A percentile compares a stretch with the other conserved stretches of the same genome.
Conservation (phyloP, 23 tunicate genomes). For the Halocynthia roretzi region DNA sequence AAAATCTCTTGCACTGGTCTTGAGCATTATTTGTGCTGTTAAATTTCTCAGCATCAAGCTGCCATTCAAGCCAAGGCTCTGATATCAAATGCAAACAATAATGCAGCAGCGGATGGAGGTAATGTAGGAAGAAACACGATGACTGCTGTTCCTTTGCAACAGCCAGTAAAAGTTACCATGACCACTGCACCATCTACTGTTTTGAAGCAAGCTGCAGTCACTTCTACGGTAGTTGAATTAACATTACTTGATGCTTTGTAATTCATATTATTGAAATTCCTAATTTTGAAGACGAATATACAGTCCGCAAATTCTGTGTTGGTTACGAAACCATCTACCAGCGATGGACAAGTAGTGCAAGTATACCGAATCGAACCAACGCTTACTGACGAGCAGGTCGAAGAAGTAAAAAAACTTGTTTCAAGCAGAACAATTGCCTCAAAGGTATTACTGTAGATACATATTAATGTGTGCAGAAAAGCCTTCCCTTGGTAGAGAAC, state of each 20-base stretch:
- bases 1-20: too few relatives aligned
- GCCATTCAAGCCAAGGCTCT: slow-evolving; percentile 20
- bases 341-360: slow-evolving; percentile 11
- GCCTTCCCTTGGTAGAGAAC: too few relatives aligned
- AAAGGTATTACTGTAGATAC: slow-evolving; percentile 23
- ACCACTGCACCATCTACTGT: neutral
- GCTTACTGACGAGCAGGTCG: slow-evolving; percentile 48
- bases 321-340: too few relatives aligned
- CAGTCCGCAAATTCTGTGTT: too few relatives aligned
- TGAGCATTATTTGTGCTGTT: too few relatives aligned
- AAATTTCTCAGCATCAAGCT: slow-evolving; percentile 29
- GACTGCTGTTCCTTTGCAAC: neutral
- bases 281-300: too few relatives aligned
- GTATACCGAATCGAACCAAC: slow-evolving; percentile 63
- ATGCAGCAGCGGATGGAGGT: neutral
- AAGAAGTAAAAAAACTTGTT: slow-evolving; percentile 56
- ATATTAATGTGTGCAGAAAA: too few relatives aligned
- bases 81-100: neutral
- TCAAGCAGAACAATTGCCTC: slow-evolving; percentile 26
- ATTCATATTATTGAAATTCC: neutral
- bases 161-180: too few relatives aligned
- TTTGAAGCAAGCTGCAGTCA: slow-evolving; percentile 1
- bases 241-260: neutral
- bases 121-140: neutral
- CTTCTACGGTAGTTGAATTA: neutral